Conservation (phyloP, 1,140 invertebrate species). For the Drosophila nebulosa region DNA sequence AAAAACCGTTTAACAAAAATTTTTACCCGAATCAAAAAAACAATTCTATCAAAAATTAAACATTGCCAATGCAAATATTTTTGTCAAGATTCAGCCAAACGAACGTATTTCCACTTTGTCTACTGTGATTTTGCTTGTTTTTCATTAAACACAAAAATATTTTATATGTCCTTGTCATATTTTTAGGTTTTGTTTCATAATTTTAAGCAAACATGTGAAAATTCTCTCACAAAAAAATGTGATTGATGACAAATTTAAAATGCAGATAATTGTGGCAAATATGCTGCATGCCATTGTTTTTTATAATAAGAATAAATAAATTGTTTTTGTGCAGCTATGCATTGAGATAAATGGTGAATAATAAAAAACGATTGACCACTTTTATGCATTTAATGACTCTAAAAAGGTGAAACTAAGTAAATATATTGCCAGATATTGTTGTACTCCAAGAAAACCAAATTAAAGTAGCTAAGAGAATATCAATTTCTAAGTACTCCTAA, state of each 20-base stretch:
- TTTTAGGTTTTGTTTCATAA: slow-evolving; percentile 62
- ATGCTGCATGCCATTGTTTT: background rate
- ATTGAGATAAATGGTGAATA: background rate
- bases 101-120: too few species aligned
- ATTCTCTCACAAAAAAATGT: background rate
- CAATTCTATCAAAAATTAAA: slow-evolving; percentile 49
- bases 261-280: background rate
- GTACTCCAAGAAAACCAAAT: background rate
- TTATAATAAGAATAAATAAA: background rate
- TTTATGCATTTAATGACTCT: too few species aligned
- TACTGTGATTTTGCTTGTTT: slow-evolving; percentile 57
- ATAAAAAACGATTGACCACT: background rate
- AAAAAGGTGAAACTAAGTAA: too few species aligned
- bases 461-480: background rate
- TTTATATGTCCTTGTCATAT: slow-evolving; percentile 43
- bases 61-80: slow-evolving; percentile 70
- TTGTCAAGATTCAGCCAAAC: slow-evolving; percentile 60
- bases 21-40: slow-evolving; percentile 16
- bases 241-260: slow-evolving; percentile 1
- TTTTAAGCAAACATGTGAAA: slow-evolving; percentile 65
- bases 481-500: background rate
- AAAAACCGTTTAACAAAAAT: slow-evolving; percentile 35
- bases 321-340: background rate
- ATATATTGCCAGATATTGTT: too few species aligned
- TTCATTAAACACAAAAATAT: slow-evolving; percentile 64